These are phyloP conservation scores for Ptilonorhynchus violaceus DNA, from an alignment of 2,113 vertebrate species.

Conservation along the genomic window DNA sequence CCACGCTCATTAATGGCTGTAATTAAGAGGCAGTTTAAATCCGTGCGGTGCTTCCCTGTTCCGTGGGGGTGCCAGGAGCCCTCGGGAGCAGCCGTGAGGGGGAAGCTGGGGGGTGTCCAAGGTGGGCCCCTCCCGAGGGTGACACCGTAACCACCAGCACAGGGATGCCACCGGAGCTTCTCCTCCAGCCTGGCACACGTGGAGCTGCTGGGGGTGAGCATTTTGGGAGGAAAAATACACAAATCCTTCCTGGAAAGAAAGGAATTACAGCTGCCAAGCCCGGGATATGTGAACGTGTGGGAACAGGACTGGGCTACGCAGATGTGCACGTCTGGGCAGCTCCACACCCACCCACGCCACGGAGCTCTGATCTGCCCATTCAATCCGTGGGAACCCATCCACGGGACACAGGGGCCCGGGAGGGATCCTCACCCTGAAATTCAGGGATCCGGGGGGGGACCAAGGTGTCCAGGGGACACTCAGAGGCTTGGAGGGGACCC, in stretches of 20 bases:
- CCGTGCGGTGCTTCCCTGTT: neutral
- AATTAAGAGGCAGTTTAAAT: slow-evolving; percentile 43
- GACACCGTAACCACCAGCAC: neutral
- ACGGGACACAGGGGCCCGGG: neutral
- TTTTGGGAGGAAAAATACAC: neutral
- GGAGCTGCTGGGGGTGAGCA: fast-evolving
- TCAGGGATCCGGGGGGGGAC: neutral
- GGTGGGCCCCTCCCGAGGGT: neutral
- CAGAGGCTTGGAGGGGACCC: neutral
- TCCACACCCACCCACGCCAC: neutral
- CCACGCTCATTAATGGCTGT: slow-evolving; percentile 16
- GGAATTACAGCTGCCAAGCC: fast-evolving
- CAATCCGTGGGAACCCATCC: neutral
- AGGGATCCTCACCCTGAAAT: neutral
- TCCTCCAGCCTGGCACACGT: neutral
- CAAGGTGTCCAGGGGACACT: neutral
- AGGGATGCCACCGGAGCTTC: neutral
- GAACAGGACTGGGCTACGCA: neutral
- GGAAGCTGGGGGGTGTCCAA: neutral
- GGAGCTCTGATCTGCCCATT: neutral
- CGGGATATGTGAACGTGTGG: fast-evolving
- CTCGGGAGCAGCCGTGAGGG: neutral
- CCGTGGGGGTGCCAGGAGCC: neutral
- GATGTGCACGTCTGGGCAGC: neutral
- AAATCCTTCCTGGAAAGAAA: neutral